These are phyloP conservation scores for Melanerpes formicivorus DNA, from an alignment of 2,113 vertebrate genomes.

Conservation along the genomic window DNA sequence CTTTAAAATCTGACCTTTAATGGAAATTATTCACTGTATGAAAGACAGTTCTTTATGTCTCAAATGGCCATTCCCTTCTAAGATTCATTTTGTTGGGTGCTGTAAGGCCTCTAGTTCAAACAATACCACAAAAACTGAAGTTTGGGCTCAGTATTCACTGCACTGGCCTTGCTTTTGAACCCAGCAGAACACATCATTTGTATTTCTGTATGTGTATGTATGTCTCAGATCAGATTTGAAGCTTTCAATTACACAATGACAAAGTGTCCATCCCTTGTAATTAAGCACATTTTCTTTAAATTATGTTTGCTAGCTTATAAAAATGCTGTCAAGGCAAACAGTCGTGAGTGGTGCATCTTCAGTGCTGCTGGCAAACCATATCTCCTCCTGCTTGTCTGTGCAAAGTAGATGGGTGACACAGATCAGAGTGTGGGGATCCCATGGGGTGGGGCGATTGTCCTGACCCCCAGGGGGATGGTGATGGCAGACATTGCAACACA, in stretches of 20 bases:
- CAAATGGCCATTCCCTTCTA: background rate
- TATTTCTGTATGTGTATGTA: background rate
- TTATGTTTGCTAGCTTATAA: background rate
- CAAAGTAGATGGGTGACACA: background rate
- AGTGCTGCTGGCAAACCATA: background rate
- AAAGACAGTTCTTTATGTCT: background rate
- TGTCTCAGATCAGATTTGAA: background rate
- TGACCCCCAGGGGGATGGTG: background rate
- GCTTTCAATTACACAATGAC: conserved; percentile 15
- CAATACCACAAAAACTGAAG: background rate
- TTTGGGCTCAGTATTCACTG: background rate
- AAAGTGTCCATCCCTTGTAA: conserved; percentile 4
- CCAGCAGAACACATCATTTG: background rate
- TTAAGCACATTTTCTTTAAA: conserved; percentile 21
- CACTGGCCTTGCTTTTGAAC: background rate
- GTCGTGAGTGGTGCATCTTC: background rate
- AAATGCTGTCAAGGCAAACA: background rate
- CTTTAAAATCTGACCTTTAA: background rate
- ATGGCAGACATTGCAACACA: too few relatives aligned
- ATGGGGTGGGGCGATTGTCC: too few relatives aligned
- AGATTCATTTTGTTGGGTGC: background rate
- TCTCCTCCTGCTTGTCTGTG: background rate
- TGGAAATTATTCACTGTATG: background rate
- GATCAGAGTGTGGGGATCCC: background rate
- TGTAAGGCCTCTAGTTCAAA: background rate